A percentile compares a stretch with the other conserved stretches of the same genome.
Evolutionary conservation across 2,888 invertebrate genomes (phyloP).

Genomic region (Spicauda simplicius): DNA sequence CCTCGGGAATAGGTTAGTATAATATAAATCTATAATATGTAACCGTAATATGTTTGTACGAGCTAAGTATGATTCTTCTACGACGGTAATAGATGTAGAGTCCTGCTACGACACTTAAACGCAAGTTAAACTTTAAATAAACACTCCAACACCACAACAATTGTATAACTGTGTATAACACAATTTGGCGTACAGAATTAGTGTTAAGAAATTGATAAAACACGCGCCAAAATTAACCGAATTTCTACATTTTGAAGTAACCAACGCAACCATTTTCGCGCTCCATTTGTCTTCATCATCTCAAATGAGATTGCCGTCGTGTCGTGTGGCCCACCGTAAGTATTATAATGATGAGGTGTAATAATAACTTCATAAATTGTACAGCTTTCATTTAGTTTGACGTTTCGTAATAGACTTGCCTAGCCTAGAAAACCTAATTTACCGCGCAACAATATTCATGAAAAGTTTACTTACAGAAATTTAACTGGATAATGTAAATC

Average conservation of each 20-base stretch:
- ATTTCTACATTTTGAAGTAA: slow-evolving; percentile 21
- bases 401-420: slow-evolving; percentile 11
- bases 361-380: slow-evolving; percentile 33
- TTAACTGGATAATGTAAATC: too few species aligned
- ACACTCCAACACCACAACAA: too few species aligned
- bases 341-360: slow-evolving; percentile 24
- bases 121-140: too few species aligned
- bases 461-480: too few species aligned
- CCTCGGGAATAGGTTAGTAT: too few species aligned
- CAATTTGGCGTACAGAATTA: not conserved
- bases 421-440: slow-evolving; percentile 7
- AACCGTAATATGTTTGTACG: too few species aligned
- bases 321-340: slow-evolving; percentile 25
- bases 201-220: not conserved
- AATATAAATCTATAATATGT: too few species aligned
- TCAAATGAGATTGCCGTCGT: slow-evolving; percentile 44
- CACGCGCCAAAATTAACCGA: not conserved
- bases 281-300: slow-evolving; percentile 57
- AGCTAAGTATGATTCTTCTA: too few species aligned
- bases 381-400: slow-evolving; percentile 16
- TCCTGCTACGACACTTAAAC: too few species aligned
- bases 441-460: not conserved
- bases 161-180: not conserved
- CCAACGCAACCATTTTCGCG: slow-evolving; percentile 43
- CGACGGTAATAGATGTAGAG: too few species aligned